phyloP scores from a whole-genome alignment of 64 coral and sea anemone species.

The Astreopora myriophthalma region DNA sequence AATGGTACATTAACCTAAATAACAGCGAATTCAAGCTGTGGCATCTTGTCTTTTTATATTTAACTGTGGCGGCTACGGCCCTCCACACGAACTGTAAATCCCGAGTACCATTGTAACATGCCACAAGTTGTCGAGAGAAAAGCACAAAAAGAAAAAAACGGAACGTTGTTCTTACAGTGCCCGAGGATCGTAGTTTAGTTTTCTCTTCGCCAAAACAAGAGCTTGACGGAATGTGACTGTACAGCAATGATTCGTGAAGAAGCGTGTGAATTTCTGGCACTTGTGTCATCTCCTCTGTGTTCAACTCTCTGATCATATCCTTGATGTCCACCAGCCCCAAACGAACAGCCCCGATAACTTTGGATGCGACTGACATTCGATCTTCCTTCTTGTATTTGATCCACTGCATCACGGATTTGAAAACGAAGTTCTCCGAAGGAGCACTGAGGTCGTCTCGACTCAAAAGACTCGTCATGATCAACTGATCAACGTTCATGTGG shows the following conservation, averaged over 20 bases:
- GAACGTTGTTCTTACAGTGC: not conserved
- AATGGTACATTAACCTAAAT: too few relatives aligned
- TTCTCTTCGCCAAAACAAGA: not conserved
- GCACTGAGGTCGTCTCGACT: conserved; percentile 21
- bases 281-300: conserved; percentile 22
- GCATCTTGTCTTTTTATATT: too few relatives aligned
- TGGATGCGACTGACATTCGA: not conserved
- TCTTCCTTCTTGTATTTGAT: conserved; percentile 33
- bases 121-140: not conserved
- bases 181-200: not conserved
- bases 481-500: not conserved
- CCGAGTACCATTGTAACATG: too few relatives aligned
- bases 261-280: not conserved
- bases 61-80: too few relatives aligned
- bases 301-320: not conserved
- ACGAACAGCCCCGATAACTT: conserved; percentile 23
- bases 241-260: not conserved
- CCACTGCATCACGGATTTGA: conserved; percentile 31
- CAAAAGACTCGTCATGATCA: not conserved
- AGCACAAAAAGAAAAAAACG: not conserved
- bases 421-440: conserved; percentile 12
- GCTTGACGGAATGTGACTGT: not conserved
- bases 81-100: too few relatives aligned
- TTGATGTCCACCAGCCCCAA: conserved; percentile 22
- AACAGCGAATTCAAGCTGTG: too few relatives aligned